Evolutionary conservation across 1,140 invertebrate genomes (phyloP).

Genomic region (Drosophila obscura): DNA sequence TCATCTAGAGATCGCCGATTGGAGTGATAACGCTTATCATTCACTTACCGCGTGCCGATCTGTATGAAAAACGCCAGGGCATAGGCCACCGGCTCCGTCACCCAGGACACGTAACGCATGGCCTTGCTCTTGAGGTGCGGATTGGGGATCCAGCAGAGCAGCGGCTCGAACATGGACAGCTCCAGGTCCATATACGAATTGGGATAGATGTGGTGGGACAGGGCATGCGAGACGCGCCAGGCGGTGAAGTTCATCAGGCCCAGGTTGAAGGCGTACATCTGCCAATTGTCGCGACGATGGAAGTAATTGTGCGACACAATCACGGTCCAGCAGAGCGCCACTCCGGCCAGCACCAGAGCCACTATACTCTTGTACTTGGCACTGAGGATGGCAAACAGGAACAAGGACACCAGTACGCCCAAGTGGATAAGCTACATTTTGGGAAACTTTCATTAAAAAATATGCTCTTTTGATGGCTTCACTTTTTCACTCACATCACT

Average conservation of each 20-base stretch:
- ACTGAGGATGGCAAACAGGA: slow-evolving; percentile 85
- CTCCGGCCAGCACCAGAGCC: slow-evolving; percentile 84
- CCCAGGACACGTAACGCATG: slow-evolving; percentile 83
- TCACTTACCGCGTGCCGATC: slow-evolving; percentile 68
- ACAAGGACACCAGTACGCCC: slow-evolving; percentile 84
- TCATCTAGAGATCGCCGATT: slow-evolving; percentile 34
- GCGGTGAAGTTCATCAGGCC: slow-evolving; percentile 87
- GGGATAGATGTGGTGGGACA: slow-evolving; percentile 92
- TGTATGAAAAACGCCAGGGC: slow-evolving; percentile 82
- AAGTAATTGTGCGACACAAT: slow-evolving; percentile 92
- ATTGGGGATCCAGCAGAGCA: slow-evolving; percentile 88
- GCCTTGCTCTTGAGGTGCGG: slow-evolving; percentile 84
- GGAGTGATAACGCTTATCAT: slow-evolving; percentile 17
- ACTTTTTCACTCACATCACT: slow-evolving; percentile 70
- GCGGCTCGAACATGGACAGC: slow-evolving; percentile 88
- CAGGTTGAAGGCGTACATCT: slow-evolving; percentile 92
- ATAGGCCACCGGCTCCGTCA: slow-evolving; percentile 85
- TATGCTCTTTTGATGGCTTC: not conserved
- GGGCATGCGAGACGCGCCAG: slow-evolving; percentile 90
- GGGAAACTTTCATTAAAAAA: not conserved
- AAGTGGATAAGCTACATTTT: slow-evolving; percentile 64
- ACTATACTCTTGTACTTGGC: slow-evolving; percentile 84
- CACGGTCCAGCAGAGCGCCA: slow-evolving; percentile 86
- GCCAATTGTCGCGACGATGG: slow-evolving; percentile 91
- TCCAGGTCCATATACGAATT: slow-evolving; percentile 92